Evolutionary conservation across 2,113 vertebrate species (phyloP).

Genomic region (Aviceda subcristata): DNA sequence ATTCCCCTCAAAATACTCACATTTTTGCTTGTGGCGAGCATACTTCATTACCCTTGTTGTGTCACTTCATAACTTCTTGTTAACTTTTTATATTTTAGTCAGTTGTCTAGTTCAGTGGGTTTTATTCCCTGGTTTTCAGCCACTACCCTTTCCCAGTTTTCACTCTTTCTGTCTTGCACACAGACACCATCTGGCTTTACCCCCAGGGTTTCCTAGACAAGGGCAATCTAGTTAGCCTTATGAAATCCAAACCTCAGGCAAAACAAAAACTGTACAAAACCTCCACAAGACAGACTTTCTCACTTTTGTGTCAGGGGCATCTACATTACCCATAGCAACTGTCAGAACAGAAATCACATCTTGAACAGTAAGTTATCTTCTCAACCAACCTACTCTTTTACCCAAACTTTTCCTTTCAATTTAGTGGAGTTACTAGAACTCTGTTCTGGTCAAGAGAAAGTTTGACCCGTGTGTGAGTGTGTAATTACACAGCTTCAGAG

Average conservation of each 20-base stretch:
- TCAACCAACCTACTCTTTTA: neutral
- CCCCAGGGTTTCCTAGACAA: neutral
- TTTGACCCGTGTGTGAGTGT: neutral
- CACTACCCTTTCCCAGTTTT: neutral
- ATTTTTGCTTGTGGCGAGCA: neutral
- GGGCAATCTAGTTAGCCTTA: slow-evolving; percentile 27
- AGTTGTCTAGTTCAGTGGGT: neutral
- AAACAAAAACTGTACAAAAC: slow-evolving; percentile 1
- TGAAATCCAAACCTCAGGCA: slow-evolving; percentile 38
- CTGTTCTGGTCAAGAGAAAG: slow-evolving; percentile 22
- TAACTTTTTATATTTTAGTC: neutral
- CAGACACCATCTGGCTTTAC: slow-evolving; percentile 30
- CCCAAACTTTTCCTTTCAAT: neutral
- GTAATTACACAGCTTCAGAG: slow-evolving; percentile 12
- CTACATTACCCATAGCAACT: neutral
- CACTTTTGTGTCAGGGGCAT: neutral
- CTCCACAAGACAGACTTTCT: neutral
- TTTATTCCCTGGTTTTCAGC: slow-evolving; percentile 7
- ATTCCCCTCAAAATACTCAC: neutral
- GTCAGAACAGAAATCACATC: neutral
- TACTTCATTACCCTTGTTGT: neutral
- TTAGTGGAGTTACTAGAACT: neutral
- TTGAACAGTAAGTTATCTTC: neutral
- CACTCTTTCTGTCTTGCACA: neutral
- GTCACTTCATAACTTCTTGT: neutral